Evolutionary conservation across 1,140 invertebrate genomes (phyloP), one percentile per base, ranked within the genome.

Genomic region (Ips typographus): DNA sequence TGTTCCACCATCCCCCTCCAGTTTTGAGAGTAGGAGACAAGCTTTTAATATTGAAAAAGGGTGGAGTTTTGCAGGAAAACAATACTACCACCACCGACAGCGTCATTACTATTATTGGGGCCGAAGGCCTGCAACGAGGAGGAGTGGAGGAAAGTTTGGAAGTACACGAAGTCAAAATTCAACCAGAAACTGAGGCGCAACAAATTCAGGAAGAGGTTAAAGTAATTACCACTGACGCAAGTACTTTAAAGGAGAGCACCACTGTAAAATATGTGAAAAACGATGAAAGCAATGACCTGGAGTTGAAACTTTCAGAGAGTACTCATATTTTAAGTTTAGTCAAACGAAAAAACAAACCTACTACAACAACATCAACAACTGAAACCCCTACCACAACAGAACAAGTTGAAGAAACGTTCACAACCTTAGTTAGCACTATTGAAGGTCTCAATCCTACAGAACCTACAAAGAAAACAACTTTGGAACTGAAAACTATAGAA

Each of bases 91-190:
- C 75, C 47, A 80, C 81, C 3, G 68, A 75, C 2, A 75, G 78
- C 3, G 75, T 82, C 8, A 80, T 82, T 40, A 82, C 80, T 49
- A 75, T 82, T 22, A 78, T 82, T 41, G 81, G 81, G 42, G 81
- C 81, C 38, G 81, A 82, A 76, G 80, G 80, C 37, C 71, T 82
- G 4, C 79, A 82, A 74, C 72, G 78, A 53, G 79, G 78, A 57
- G 72, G 73, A 6, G 44, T 74, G 3, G 79, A 79, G 60, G 75
- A 77, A 5, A 77, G 78, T 37, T 72, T 72, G 22, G 76, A 79
- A 70, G 71, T 76, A 44, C 76, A 77, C 47, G 73, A 79, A 62
- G 57, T 61, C 2, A 69, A 65, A 68, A 63, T 65, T 40, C 22
- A 40, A 4, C 57, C 57, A n/a, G 47, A 65, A 53, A 22, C 2